phyloP scores from a whole-genome alignment of 2,113 vertebrate species.

The Perca flavescens region DNA sequence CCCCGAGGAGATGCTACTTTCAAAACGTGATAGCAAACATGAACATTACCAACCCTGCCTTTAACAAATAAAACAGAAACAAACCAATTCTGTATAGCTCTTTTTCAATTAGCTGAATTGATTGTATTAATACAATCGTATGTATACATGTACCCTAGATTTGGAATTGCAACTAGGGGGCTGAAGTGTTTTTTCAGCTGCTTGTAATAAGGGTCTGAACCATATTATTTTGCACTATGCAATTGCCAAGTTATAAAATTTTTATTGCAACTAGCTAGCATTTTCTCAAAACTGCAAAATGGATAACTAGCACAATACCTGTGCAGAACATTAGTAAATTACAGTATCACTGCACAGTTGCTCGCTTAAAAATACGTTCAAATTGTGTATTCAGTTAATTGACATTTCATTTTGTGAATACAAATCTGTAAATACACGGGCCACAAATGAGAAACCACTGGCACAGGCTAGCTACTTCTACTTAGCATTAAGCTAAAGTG shows the following conservation, averaged over 20 bases:
- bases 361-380: not conserved
- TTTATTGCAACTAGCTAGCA: not conserved
- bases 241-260: not conserved
- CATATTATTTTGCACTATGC: no score
- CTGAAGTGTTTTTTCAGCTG: not conserved
- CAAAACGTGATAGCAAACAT: no score
- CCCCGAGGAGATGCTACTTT: no score
- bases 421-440: not conserved
- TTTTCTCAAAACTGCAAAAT: not conserved
- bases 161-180: not conserved
- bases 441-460: not conserved
- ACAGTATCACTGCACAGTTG: no score
- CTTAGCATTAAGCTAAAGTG: not conserved
- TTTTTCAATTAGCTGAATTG: no score
- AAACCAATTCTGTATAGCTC: no score
- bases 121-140: not conserved
- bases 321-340: no score
- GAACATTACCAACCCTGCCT: no score
- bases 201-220: not conserved
- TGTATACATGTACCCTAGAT: no score
- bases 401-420: not conserved
- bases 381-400: not conserved
- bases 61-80: no score
- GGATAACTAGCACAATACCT: not conserved
- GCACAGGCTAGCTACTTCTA: not conserved